Evolutionary conservation across 2,797 vertebrate genomes (phyloP).

Genomic region (Nothura maculosa): DNA sequence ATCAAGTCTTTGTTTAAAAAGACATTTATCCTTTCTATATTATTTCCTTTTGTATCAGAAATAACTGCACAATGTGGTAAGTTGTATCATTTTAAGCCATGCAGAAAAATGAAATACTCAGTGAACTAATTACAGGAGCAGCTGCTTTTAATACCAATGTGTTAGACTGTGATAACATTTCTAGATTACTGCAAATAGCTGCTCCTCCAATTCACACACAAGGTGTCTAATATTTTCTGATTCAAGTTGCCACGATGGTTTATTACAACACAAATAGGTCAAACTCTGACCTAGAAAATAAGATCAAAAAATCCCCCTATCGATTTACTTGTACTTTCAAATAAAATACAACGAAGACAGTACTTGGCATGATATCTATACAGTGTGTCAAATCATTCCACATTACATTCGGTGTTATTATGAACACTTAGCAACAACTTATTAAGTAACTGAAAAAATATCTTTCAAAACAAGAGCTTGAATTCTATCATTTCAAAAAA

Average conservation of each 20-base stretch:
- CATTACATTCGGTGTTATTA: neutral
- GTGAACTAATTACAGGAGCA: slow-evolving; percentile 54
- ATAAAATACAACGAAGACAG: neutral
- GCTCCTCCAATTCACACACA: neutral
- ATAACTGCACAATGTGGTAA: neutral
- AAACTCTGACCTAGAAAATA: neutral
- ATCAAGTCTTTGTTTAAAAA: neutral
- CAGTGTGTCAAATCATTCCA: neutral
- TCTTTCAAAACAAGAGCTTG: neutral
- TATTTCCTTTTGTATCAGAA: neutral
- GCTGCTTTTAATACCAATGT: slow-evolving; percentile 43
- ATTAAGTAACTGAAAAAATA: neutral
- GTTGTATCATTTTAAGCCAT: neutral
- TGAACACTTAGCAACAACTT: neutral
- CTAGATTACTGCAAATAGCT: neutral
- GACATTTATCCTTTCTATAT: neutral
- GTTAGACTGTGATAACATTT: neutral
- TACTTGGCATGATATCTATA: neutral
- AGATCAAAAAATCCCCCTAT: neutral
- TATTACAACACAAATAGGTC: neutral
- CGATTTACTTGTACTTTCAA: neutral
- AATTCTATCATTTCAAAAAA: neutral
- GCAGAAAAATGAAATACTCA: slow-evolving; percentile 44
- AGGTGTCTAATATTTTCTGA: neutral
- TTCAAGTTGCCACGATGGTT: neutral